Percentiles rank a stretch among this genome's conserved stretches.
Conservation (phyloP, 2,113 vertebrate genomes). For the Lampris megalopsis region DNA sequence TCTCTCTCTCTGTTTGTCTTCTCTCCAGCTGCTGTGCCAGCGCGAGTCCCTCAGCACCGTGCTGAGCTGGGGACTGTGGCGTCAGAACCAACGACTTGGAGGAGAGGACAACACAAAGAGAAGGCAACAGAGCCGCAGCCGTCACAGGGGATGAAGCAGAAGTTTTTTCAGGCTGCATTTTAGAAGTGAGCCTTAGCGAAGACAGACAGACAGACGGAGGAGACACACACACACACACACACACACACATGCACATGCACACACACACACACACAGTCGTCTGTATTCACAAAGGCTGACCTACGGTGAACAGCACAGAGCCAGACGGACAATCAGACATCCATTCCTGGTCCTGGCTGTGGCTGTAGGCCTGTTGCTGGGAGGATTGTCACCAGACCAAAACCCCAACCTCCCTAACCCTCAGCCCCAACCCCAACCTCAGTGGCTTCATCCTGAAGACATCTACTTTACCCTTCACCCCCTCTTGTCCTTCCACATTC, state of each 20-base stretch:
- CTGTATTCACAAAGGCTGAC: too few relatives aligned
- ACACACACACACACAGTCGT: slow-evolving; percentile 8
- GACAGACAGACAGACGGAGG: slow-evolving; percentile 23
- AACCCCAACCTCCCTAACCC: slow-evolving; percentile 21
- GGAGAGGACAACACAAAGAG: slow-evolving; percentile 25
- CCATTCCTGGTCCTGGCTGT: slow-evolving; percentile 71
- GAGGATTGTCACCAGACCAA: slow-evolving; percentile 69
- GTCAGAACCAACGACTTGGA: slow-evolving; percentile 34
- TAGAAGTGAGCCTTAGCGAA: slow-evolving; percentile 54
- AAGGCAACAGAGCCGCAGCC: slow-evolving; percentile 14
- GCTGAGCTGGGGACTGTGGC: slow-evolving; percentile 67
- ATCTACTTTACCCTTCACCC: background rate
- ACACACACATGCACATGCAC: background rate
- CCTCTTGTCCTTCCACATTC: background rate
- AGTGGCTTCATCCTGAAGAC: background rate
- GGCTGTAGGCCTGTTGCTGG: slow-evolving; percentile 84
- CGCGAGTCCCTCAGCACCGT: slow-evolving; percentile 27
- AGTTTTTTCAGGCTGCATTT: slow-evolving; percentile 64
- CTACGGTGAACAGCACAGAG: background rate
- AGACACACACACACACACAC: slow-evolving; percentile 3
- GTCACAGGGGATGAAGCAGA: background rate
- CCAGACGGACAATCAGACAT: slow-evolving; percentile 18
- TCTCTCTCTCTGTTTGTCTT: slow-evolving; percentile 52
- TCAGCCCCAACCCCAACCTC: background rate
- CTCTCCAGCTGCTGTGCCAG: slow-evolving; percentile 54